These are phyloP conservation scores for Scomberomorus guttatus DNA, from an alignment of 2,797 vertebrate genomes.

Conservation along the genomic window DNA sequence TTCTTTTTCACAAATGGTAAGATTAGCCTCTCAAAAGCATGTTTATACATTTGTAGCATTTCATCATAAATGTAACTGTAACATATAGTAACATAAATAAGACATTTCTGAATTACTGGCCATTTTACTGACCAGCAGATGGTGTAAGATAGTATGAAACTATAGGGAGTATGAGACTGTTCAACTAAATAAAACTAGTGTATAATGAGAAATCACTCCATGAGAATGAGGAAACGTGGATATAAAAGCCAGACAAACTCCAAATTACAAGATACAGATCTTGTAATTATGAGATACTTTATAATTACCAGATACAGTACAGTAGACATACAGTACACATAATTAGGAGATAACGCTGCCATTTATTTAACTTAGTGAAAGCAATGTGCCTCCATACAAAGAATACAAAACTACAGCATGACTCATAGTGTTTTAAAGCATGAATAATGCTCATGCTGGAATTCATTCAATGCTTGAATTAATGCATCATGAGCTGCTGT, in stretches of 20 bases:
- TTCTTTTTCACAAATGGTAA: too few relatives aligned
- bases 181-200: too few relatives aligned
- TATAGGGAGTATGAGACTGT: too few relatives aligned
- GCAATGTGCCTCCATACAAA: neutral
- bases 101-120: too few relatives aligned
- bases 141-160: too few relatives aligned
- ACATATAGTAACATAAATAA: too few relatives aligned
- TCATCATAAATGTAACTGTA: too few relatives aligned
- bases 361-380: neutral
- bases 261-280: constrained; percentile 4
- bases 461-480: neutral
- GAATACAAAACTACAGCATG: neutral
- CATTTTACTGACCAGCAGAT: too few relatives aligned
- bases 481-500: neutral
- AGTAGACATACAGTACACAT: neutral
- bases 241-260: neutral
- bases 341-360: constrained; percentile 1
- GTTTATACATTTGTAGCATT: too few relatives aligned
- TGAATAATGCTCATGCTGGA: neutral
- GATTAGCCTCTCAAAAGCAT: too few relatives aligned
- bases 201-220: too few relatives aligned
- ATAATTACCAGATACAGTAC: neutral
- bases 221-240: too few relatives aligned
- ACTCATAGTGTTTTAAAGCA: neutral
- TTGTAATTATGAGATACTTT: constrained; percentile 31